Conservation (phyloP, 92 coral and sea anemone genomes). For the Zoanthus sansibaricus region DNA sequence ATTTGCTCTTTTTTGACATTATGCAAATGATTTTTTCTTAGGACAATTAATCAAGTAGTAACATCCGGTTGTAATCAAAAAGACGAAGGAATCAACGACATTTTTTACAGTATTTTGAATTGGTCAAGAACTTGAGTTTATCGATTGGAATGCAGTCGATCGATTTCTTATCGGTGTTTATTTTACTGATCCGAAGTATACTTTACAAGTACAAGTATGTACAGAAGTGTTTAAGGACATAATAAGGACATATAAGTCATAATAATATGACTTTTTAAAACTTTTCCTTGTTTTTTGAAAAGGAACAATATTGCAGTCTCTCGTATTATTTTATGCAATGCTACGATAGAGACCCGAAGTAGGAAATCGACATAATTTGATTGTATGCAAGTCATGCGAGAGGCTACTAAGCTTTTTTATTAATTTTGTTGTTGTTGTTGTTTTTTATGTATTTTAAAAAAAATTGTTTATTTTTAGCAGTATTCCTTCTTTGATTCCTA, state of each 20-base stretch:
- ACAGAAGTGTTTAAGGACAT: background rate
- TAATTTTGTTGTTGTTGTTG: background rate
- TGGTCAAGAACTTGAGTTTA: background rate
- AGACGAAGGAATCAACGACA: background rate
- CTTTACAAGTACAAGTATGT: background rate
- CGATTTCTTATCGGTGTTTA: slow-evolving; percentile 23
- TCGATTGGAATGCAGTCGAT: slow-evolving; percentile 28
- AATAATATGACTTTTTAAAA: no score
- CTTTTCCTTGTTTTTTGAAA: background rate
- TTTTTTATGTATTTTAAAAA: background rate
- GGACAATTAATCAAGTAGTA: slow-evolving; percentile 6
- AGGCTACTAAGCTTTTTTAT: slow-evolving; percentile 33
- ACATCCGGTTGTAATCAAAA: background rate
- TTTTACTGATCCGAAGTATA: background rate
- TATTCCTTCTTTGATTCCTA: background rate
- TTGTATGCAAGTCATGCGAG: background rate
- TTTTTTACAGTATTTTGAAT: background rate
- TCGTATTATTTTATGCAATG: no score
- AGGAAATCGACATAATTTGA: background rate
- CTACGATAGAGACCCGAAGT: slow-evolving; percentile 2
- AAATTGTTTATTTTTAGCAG: background rate
- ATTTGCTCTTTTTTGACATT: slow-evolving; percentile 72
- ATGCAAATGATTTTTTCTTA: slow-evolving; percentile 26
- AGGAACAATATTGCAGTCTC: background rate
- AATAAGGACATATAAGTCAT: background rate